Percentiles rank a stretch among this genome's conserved stretches.
Conservation (phyloP, 2,797 vertebrate species). For the Lithobates pipiens region DNA sequence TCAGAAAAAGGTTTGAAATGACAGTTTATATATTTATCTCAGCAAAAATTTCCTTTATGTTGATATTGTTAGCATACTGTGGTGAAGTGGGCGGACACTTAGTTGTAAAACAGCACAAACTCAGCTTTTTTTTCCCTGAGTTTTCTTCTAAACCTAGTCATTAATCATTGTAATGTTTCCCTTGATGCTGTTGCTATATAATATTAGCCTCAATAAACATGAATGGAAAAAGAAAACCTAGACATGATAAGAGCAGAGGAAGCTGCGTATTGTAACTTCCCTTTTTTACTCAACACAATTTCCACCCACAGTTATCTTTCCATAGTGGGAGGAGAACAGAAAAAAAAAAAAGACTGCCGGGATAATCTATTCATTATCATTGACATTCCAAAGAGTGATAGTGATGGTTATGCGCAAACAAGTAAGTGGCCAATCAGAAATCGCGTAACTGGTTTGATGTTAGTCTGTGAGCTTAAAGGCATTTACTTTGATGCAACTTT, state of each 20-base stretch:
- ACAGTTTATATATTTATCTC: too few species aligned
- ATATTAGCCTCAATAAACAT: not conserved
- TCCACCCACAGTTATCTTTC: not conserved
- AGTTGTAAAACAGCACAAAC: too few species aligned
- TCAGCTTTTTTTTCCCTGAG: too few species aligned
- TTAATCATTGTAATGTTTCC: too few species aligned
- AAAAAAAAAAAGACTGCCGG: not conserved
- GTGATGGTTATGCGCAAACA: not conserved
- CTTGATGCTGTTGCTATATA: not conserved
- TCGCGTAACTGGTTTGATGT: not conserved
- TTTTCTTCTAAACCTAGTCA: too few species aligned
- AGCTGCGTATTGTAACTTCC: conserved; percentile 2
- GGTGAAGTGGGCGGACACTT: too few species aligned
- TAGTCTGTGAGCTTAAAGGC: too few species aligned
- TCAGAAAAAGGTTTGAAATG: too few species aligned
- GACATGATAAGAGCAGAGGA: conserved; percentile 5
- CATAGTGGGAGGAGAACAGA: not conserved
- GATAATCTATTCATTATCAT: not conserved
- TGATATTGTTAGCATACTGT: too few species aligned
- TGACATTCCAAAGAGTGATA: not conserved
- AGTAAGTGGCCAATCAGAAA: not conserved
- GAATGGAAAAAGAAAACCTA: not conserved
- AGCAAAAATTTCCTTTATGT: too few species aligned
- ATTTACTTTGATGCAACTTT: too few species aligned
- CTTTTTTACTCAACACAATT: not conserved